These are phyloP conservation scores for Bubalus kerabau DNA, from an alignment of 2,113 vertebrate species.

Conservation along the genomic window DNA sequence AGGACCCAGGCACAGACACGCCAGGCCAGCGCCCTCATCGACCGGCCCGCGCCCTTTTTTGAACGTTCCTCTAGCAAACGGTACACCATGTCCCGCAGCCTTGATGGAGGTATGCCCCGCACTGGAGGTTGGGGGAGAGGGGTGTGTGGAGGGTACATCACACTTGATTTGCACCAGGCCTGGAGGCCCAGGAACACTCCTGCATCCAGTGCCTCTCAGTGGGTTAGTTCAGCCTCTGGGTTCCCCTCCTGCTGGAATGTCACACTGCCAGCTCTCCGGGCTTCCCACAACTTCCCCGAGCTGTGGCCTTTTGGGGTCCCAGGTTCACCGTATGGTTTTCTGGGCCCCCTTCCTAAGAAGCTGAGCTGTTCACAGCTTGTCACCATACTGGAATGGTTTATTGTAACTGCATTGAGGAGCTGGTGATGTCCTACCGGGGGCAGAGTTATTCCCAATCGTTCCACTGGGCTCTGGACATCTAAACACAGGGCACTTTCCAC, in stretches of 20 bases:
- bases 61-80: conserved; percentile 96
- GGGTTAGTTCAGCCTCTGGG: not conserved
- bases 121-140: not conserved
- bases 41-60: conserved; percentile 95
- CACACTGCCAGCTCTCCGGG: not conserved
- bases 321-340: not conserved
- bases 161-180: not conserved
- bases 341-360: not conserved
- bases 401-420: not conserved
- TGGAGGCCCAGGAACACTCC: no score
- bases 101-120: conserved; percentile 91
- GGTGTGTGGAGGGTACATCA: not conserved
- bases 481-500: not conserved
- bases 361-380: not conserved
- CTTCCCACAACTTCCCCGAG: not conserved
- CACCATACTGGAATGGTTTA: not conserved
- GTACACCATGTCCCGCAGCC: conserved; percentile 95
- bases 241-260: not conserved
- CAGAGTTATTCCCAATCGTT: not conserved
- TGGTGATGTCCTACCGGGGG: not conserved
- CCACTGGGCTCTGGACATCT: not conserved
- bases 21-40: conserved; percentile 96
- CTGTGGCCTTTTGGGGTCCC: not conserved
- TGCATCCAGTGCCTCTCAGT: not conserved
- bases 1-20: conserved; percentile 96